A percentile compares a stretch with the other conserved stretches of the same genome.
These are phyloP conservation scores for Coccyzus lansbergi DNA, from an alignment of 2,797 vertebrate species.

Conservation along the genomic window DNA sequence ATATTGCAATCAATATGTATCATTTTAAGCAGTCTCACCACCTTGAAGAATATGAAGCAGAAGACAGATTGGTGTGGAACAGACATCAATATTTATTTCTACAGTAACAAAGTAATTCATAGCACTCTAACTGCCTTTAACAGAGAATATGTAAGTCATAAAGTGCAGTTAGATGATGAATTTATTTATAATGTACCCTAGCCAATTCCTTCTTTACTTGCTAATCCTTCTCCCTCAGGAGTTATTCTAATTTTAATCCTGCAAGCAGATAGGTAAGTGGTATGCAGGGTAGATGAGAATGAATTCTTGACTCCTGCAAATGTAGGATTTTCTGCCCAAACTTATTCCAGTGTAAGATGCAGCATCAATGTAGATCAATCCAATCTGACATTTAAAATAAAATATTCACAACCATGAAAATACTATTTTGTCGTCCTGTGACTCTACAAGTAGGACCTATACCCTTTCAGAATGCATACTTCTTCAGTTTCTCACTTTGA, in stretches of 20 bases:
- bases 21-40: neutral
- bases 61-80: neutral
- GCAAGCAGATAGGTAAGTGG: neutral
- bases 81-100: constrained; percentile 13
- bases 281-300: neutral
- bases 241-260: constrained; percentile 16
- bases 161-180: constrained; percentile 39
- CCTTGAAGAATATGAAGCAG: neutral
- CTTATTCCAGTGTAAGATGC: neutral
- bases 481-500: neutral
- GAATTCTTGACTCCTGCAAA: neutral
- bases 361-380: neutral
- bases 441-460: neutral
- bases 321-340: neutral
- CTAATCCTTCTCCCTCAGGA: neutral
- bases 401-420: neutral
- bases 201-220: neutral
- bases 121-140: neutral
- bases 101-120: constrained; percentile 13
- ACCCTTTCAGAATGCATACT: neutral
- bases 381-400: neutral
- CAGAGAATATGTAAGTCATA: constrained; percentile 20
- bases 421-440: neutral
- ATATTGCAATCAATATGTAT: neutral
- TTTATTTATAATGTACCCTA: constrained; percentile 31